Conservation (phyloP, 2,888 invertebrate genomes). For the Tachina grossa region DNA sequence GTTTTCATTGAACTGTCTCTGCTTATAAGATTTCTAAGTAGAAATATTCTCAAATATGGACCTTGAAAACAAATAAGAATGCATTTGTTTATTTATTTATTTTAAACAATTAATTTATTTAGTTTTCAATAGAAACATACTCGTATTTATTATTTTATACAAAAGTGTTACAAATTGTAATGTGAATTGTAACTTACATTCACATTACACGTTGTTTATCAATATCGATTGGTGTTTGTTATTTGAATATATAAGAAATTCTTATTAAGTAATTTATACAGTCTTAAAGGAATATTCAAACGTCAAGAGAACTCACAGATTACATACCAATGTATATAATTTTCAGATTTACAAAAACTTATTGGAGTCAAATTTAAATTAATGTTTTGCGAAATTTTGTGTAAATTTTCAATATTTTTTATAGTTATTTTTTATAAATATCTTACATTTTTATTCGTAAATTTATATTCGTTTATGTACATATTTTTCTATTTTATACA, state of each 20-base stretch:
- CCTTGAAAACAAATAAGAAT: too few relatives aligned
- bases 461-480: not conserved
- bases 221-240: conserved; percentile 27
- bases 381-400: not conserved
- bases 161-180: conserved; percentile 33
- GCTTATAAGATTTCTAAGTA: too few relatives aligned
- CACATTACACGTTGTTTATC: not conserved
- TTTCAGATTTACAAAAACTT: not conserved
- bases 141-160: conserved; percentile 27
- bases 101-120: conserved; percentile 21
- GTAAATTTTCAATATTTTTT: not conserved
- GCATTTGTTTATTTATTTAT: conserved; percentile 9
- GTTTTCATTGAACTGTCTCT: too few relatives aligned
- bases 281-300: conserved; percentile 52
- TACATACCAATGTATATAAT: not conserved
- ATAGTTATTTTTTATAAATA: not conserved
- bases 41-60: too few relatives aligned
- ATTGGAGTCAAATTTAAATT: not conserved
- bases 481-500: conserved; percentile 11
- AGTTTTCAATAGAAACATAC: conserved; percentile 39
- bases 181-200: too few relatives aligned
- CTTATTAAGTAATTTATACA: conserved; percentile 59
- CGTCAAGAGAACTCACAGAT: conserved; percentile 4
- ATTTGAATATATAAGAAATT: conserved; percentile 32
- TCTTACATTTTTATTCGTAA: conserved; percentile 14